Percentiles rank a stretch among this genome's conserved stretches.
These are phyloP conservation scores for Achatina immaculata DNA, from an alignment of 1,140 invertebrate genomes.

Conservation along the genomic window DNA sequence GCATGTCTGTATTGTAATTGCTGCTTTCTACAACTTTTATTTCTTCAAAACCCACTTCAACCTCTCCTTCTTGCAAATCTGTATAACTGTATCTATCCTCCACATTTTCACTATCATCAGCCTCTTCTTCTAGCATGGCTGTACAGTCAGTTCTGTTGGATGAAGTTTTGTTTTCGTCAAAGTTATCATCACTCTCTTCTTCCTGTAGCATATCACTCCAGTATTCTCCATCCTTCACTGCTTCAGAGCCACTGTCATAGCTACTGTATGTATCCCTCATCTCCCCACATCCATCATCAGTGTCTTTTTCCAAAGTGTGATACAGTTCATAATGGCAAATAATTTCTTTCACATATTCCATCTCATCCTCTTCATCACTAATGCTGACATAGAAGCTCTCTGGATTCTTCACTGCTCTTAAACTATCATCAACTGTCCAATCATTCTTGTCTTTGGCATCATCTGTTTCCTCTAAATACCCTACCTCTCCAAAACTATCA, in stretches of 20 bases:
- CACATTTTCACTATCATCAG: background rate
- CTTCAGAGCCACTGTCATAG: constrained; percentile 2
- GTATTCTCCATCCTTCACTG: background rate
- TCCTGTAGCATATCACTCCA: background rate
- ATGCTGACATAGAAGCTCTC: too few relatives aligned
- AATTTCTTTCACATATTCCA: too few relatives aligned
- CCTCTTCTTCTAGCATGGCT: background rate
- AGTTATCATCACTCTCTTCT: background rate
- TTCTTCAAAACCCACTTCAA: background rate
- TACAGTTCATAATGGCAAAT: too few relatives aligned
- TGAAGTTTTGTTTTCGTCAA: background rate
- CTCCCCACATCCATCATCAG: too few relatives aligned
- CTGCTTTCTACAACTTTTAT: background rate
- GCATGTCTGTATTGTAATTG: background rate
- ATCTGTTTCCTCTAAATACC: too few relatives aligned
- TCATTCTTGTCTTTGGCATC: too few relatives aligned
- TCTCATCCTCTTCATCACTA: too few relatives aligned
- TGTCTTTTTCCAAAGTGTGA: too few relatives aligned
- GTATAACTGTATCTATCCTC: background rate
- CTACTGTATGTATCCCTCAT: too few relatives aligned
- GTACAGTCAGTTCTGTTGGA: background rate
- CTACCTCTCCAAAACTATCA: too few relatives aligned
- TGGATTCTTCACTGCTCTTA: too few relatives aligned
- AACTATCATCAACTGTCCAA: too few relatives aligned
- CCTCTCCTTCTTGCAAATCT: background rate